A percentile compares a stretch with the other conserved stretches of the same genome.
These are phyloP conservation scores for Lacanobia oleracea DNA, from an alignment of 2,888 invertebrate genomes.

Conservation along the genomic window DNA sequence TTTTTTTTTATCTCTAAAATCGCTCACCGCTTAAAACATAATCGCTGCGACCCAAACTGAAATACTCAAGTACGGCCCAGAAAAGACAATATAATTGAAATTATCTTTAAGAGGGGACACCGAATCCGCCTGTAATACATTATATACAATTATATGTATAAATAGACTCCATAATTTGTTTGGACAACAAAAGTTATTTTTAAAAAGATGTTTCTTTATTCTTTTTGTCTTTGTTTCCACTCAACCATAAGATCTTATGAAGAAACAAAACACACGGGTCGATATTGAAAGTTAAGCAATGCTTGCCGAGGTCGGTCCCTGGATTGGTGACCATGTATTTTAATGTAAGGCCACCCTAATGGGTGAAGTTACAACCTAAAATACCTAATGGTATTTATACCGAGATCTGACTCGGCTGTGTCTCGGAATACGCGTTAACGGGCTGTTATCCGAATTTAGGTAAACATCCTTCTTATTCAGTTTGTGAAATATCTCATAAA, in stretches of 20 bases:
- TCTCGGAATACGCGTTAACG: too few species aligned
- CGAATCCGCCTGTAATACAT: slow-evolving; percentile 8
- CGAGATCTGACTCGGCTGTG: too few species aligned
- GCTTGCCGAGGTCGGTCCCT: not conserved
- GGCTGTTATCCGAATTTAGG: too few species aligned
- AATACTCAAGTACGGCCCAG: slow-evolving; percentile 10
- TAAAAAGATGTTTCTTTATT: not conserved
- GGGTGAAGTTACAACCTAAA: too few species aligned
- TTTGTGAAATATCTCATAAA: too few species aligned
- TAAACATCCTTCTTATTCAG: too few species aligned
- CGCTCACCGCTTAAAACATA: slow-evolving; percentile 8
- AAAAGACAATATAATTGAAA: slow-evolving; percentile 53
- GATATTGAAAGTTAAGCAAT: not conserved
- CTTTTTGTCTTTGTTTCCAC: not conserved
- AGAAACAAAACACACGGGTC: not conserved
- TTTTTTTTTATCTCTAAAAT: not conserved
- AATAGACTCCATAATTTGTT: slow-evolving; percentile 31
- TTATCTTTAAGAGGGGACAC: slow-evolving; percentile 45
- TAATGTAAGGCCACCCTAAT: too few species aligned
- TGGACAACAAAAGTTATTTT: slow-evolving; percentile 5
- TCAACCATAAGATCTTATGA: not conserved
- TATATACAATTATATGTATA: slow-evolving; percentile 5
- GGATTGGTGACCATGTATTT: not conserved
- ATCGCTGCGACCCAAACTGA: not conserved
- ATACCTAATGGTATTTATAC: too few species aligned